A percentile compares a stretch with the other conserved stretches of the same genome.
Evolutionary conservation across 35 echinoderm and acorn worm genomes (phyloP).

Genomic region (Apostichopus parvimensis): DNA sequence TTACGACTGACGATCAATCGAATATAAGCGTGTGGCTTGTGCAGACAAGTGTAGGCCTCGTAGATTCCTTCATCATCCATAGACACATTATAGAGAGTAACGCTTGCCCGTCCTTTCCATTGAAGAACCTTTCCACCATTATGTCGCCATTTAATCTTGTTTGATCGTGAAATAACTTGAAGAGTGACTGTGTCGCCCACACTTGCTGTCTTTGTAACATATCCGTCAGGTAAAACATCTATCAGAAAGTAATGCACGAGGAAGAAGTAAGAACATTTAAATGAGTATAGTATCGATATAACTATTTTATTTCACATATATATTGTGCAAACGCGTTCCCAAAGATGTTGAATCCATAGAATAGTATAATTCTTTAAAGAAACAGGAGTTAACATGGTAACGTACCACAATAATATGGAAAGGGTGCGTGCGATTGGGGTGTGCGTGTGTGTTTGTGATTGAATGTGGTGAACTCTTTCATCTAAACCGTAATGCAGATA

Average conservation of each 20-base stretch:
- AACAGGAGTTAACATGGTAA: too few relatives aligned
- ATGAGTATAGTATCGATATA: too few relatives aligned
- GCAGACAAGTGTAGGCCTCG: constrained; percentile 9
- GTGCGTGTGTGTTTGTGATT: too few relatives aligned
- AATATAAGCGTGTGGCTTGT: constrained; percentile 23
- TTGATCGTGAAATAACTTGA: not conserved
- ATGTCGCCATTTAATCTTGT: constrained; percentile 7
- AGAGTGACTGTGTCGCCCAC: not conserved
- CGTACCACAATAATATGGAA: too few relatives aligned
- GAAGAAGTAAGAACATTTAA: too few relatives aligned
- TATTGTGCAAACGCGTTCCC: too few relatives aligned
- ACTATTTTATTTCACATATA: too few relatives aligned
- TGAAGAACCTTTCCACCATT: not conserved
- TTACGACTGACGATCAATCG: constrained; percentile 11
- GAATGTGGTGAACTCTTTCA: too few relatives aligned
- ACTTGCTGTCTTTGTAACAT: constrained; percentile 4
- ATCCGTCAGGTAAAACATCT: constrained; percentile 5
- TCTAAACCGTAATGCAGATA: too few relatives aligned
- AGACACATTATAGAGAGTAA: constrained; percentile 4
- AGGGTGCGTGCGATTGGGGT: too few relatives aligned
- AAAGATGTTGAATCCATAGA: too few relatives aligned
- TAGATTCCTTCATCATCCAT: not conserved
- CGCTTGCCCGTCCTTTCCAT: not conserved
- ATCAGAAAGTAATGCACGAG: not conserved
- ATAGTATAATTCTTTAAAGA: too few relatives aligned